Percentiles rank a stretch among this genome's conserved stretches.
These are phyloP conservation scores for Druceiella hillmani DNA, from an alignment of 2,888 invertebrate genomes.

Conservation along the genomic window DNA sequence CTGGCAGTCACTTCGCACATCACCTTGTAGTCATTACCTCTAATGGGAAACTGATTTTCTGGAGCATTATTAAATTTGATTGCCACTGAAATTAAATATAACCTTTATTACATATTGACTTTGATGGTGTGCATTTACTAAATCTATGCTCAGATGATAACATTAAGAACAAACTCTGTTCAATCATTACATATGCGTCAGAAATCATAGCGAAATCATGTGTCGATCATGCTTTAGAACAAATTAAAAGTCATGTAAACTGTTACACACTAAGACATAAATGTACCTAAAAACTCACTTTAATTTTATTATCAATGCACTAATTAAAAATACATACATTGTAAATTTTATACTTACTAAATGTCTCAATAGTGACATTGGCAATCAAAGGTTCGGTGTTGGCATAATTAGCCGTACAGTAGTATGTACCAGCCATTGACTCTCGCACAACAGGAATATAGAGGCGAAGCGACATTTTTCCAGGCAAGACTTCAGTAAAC, in stretches of 20 bases:
- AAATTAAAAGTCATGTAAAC: too few relatives aligned
- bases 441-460: slow-evolving; percentile 70
- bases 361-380: slow-evolving; percentile 66
- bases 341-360: slow-evolving; percentile 47
- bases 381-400: slow-evolving; percentile 59
- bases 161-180: too few relatives aligned
- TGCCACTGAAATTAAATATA: slow-evolving; percentile 55
- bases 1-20: slow-evolving; percentile 81
- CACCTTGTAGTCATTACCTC: slow-evolving; percentile 69
- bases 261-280: slow-evolving; percentile 16
- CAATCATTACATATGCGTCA: too few relatives aligned
- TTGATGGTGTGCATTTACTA: not conserved
- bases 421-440: slow-evolving; percentile 75
- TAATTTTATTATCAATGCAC: too few relatives aligned
- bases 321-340: too few relatives aligned
- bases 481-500: slow-evolving; percentile 61
- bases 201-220: not conserved
- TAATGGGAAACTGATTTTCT: slow-evolving; percentile 72
- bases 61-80: slow-evolving; percentile 87
- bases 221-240: too few relatives aligned
- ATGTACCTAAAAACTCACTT: too few relatives aligned
- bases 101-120: slow-evolving; percentile 17
- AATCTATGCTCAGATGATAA: not conserved
- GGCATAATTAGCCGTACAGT: slow-evolving; percentile 77
- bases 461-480: slow-evolving; percentile 61